Percentiles rank a stretch among this genome's conserved stretches.
Evolutionary conservation across 1,140 invertebrate genomes (phyloP).

Genomic region (Mercenaria mercenaria): DNA sequence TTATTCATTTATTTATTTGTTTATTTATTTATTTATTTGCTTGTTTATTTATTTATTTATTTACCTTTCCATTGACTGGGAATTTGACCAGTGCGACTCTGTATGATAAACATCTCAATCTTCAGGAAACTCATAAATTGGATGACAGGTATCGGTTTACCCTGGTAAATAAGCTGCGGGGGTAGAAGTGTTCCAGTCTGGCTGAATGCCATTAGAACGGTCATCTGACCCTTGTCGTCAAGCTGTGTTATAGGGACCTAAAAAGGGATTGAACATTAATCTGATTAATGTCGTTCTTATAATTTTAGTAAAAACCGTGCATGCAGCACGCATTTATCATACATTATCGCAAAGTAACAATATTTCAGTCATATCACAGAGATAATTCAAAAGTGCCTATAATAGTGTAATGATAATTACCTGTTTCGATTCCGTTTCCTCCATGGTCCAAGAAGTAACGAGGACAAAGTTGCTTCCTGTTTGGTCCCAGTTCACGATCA

Average conservation of each 20-base stretch:
- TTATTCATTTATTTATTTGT: too few species aligned
- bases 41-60: too few species aligned
- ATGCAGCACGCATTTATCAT: too few species aligned
- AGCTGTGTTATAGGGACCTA: neutral
- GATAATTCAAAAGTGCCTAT: too few species aligned
- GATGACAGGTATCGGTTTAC: slow-evolving; percentile 35
- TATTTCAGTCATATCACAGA: too few species aligned
- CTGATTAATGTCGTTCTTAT: too few species aligned
- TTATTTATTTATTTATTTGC: too few species aligned
- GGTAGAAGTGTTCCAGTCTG: neutral
- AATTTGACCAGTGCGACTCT: slow-evolving; percentile 27
- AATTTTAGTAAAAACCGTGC: too few species aligned
- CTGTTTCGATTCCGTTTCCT: slow-evolving; percentile 7
- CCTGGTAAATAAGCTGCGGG: slow-evolving; percentile 18
- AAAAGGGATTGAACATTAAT: too few species aligned
- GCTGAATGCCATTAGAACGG: neutral
- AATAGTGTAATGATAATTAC: neutral
- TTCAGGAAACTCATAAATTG: neutral
- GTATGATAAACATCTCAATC: slow-evolving; percentile 23
- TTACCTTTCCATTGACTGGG: neutral
- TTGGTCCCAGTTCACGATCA: too few species aligned
- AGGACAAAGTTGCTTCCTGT: neutral
- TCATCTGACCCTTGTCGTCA: slow-evolving; percentile 51
- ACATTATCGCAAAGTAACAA: too few species aligned
- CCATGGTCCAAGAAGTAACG: slow-evolving; percentile 28